phyloP scores from a whole-genome alignment of 2,888 invertebrate species.

The Metellina segmentata region DNA sequence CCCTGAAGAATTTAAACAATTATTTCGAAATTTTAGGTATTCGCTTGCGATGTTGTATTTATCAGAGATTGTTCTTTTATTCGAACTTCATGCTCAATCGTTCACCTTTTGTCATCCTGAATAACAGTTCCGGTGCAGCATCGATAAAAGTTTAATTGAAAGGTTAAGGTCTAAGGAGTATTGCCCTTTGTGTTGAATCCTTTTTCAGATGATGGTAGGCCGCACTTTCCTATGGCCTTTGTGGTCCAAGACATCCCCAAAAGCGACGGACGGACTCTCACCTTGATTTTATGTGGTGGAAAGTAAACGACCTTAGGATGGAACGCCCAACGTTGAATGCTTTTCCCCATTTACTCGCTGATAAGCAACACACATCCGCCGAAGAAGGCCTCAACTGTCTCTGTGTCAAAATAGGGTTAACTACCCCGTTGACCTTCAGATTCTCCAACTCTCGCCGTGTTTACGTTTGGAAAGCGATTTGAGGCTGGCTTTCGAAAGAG shows the following conservation, averaged over 20 bases:
- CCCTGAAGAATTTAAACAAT: too few relatives aligned
- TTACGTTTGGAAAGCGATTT: conserved; percentile 22
- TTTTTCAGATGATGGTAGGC: background rate
- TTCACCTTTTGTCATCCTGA: too few relatives aligned
- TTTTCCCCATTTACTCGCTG: conserved; percentile 10
- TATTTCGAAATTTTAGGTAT: too few relatives aligned
- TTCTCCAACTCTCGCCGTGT: conserved; percentile 13
- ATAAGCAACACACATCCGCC: conserved; percentile 12
- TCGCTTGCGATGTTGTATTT: too few relatives aligned
- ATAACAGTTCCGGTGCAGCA: too few relatives aligned
- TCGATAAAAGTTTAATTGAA: background rate
- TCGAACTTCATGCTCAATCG: too few relatives aligned
- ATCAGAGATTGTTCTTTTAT: too few relatives aligned
- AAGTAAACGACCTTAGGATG: too few relatives aligned
- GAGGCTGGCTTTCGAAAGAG: background rate
- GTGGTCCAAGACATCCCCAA: conserved; percentile 16
- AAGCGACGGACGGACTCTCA: background rate
- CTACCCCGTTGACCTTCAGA: conserved; percentile 48
- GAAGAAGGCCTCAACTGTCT: conserved; percentile 25
- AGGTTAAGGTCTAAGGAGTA: conserved; percentile 2
- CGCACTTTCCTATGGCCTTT: background rate
- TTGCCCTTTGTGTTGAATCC: conserved; percentile 15
- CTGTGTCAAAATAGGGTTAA: conserved; percentile 47
- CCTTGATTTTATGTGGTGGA: background rate
- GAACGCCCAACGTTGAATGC: background rate